phyloP scores from a whole-genome alignment of 1,140 invertebrate species.

The honey bee (Apis mellifera) region Amel_HAv3.1 CM009938.2:5978501-5979000 shows the following conservation, averaged over 20 bases:
- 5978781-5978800: not conserved
- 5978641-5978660: not conserved
- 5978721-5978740: not conserved
- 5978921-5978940: too few relatives aligned
- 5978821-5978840: not conserved
- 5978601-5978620: constrained; percentile 22
- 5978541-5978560: constrained; percentile 39
- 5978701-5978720: too few relatives aligned
- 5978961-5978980: not conserved
- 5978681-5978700: not conserved
- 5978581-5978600: constrained; percentile 19
- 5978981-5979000: not conserved
- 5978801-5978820: not conserved
- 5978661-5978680: not conserved
- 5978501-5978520: constrained; percentile 72
- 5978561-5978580: constrained; percentile 24
- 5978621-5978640: not conserved
- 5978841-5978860: not conserved
- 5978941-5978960: not conserved
- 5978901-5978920: not conserved
- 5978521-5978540: constrained; percentile 72
- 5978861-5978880: not conserved
- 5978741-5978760: not conserved
- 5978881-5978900: too few relatives aligned
- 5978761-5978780: not conserved